Evolutionary conservation across 30 jellyfish, hydroid and myxozoan genomes (phyloP).

Genomic region (Sanderia malayensis): DNA sequence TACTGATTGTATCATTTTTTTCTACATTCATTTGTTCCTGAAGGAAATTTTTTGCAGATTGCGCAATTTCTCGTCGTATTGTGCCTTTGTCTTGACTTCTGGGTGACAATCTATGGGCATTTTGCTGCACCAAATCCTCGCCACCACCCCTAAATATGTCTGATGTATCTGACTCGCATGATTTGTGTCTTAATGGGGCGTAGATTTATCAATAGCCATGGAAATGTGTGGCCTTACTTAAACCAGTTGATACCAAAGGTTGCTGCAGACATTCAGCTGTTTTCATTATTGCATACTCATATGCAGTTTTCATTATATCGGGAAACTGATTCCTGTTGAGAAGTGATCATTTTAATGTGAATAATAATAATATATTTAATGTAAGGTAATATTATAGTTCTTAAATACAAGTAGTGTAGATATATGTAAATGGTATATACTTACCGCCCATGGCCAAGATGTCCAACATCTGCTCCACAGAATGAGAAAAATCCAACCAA

Average conservation of each 20-base stretch:
- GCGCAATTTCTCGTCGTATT: neutral
- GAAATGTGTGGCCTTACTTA: conserved; percentile 53
- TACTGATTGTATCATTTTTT: neutral
- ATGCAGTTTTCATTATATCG: conserved; percentile 14
- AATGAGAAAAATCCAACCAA: conserved; percentile 8
- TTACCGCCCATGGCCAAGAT: conserved; percentile 17
- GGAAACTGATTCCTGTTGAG: conserved; percentile 12
- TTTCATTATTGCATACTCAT: conserved; percentile 17
- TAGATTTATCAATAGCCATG: too few relatives aligned
- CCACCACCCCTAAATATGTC: too few relatives aligned
- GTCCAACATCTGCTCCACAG: conserved; percentile 35
- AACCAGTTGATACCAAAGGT: conserved; percentile 27
- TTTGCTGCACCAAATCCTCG: too few relatives aligned
- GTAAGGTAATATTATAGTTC: neutral
- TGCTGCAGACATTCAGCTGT: conserved; percentile 11
- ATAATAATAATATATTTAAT: neutral
- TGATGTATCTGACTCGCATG: too few relatives aligned
- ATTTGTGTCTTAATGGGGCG: too few relatives aligned
- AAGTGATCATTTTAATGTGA: conserved; percentile 1
- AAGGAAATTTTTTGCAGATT: neutral
- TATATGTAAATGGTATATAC: neutral
- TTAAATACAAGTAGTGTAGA: neutral
- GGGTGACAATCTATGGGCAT: too few relatives aligned
- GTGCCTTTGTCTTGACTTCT: conserved; percentile 1
- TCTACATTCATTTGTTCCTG: neutral